These are phyloP conservation scores for Scrobipalpa atriplicella DNA, from an alignment of 2,888 invertebrate genomes.

Conservation along the genomic window DNA sequence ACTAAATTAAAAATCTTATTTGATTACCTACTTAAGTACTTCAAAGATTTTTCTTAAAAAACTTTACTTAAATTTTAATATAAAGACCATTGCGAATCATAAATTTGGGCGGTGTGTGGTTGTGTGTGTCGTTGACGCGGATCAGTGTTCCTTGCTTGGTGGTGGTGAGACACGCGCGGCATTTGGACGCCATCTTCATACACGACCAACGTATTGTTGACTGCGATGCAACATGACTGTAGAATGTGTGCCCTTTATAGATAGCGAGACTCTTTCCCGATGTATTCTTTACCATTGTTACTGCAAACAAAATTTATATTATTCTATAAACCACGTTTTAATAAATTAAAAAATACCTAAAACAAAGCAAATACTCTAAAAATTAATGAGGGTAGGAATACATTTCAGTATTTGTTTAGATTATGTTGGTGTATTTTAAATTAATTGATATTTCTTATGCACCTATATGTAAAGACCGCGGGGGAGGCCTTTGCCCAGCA, in stretches of 20 bases:
- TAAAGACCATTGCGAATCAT: constrained; percentile 5
- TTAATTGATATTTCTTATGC: too few relatives aligned
- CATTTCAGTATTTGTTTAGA: too few relatives aligned
- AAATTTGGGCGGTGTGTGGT: not conserved
- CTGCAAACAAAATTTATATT: not conserved
- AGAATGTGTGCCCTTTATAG: not conserved
- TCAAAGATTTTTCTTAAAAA: not conserved
- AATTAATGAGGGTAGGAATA: not conserved
- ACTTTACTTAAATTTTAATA: not conserved
- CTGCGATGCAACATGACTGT: not conserved
- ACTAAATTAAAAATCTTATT: not conserved
- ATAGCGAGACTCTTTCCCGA: not conserved
- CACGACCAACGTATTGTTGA: not conserved
- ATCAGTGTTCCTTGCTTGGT: not conserved
- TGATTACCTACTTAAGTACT: not conserved
- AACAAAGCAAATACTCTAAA: not conserved
- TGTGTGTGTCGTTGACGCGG: not conserved
- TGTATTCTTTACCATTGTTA: not conserved
- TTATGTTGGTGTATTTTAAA: too few relatives aligned
- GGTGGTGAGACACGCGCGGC: not conserved
- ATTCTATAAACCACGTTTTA: too few relatives aligned
- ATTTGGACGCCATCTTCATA: not conserved
- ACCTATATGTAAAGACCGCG: too few relatives aligned
- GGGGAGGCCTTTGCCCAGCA: too few relatives aligned
- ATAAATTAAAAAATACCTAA: too few relatives aligned